Evolutionary conservation across 1,140 invertebrate species (phyloP), one percentile per base, ranked within the genome.

Genomic region (Aphelenchoides besseyi): DNA sequence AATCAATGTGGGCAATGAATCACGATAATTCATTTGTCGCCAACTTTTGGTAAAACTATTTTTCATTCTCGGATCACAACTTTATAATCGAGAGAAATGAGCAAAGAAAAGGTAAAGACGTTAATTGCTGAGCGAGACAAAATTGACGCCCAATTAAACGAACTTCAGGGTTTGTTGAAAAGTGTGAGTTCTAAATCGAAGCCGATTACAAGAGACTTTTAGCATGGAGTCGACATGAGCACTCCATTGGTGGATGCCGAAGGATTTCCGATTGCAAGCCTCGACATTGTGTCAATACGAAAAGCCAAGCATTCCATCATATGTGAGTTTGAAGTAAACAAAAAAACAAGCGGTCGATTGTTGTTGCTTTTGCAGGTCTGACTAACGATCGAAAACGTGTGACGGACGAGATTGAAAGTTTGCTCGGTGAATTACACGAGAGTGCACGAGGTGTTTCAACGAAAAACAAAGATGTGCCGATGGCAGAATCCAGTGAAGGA

Each of bases 261-360:
- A 79, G 93, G 92, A 1, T 97, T 89, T 87, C 94, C 94, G 0
- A 86, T 92, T 53, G 89, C 88, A 76, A 92, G 94, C 79, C 91
- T 97, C 74, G 93, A 97, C 86, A 89, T 96, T 3, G 92, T 92
- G 84, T 90, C 92, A 88, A 91, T 97, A 0, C 87, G 94, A 69
- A 89, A 91, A 85, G 91, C 93, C 0, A 88, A 93, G 37, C 90
- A 93, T 81, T 88, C 89, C 78, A 93, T 97, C 55, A 92, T 93
- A 79, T 93, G 92, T 92, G 87, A 88, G 89, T 89, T 8, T 41
- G 16, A 33, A 3, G 9, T 28, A 18, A 74, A n/a, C 35, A 32
- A n/a, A n/a, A n/a, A n/a, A n/a, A n/a, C n/a, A n/a, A n/a, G n/a
- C n/a, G n/a, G n/a, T n/a, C 23, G 37, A 26, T 52, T 63, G 52